These are phyloP conservation scores for Heliconius melpomene DNA, from an alignment of 1,140 invertebrate genomes.

Conservation along the genomic window DNA sequence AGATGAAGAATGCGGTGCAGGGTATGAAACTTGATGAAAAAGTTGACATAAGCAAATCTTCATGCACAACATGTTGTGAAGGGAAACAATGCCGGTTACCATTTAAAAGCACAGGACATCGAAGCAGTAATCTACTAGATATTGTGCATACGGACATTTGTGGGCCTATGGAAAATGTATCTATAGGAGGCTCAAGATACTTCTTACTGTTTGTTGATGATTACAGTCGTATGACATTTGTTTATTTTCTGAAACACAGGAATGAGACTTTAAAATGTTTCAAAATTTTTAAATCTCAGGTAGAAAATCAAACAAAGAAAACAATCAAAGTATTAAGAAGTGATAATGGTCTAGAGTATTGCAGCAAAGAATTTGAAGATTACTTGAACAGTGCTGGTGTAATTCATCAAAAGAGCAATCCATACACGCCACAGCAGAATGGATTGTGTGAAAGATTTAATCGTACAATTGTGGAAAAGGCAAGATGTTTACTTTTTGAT, in stretches of 20 bases:
- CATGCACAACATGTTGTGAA: too few species aligned
- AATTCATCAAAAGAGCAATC: slow-evolving; percentile 49
- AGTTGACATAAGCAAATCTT: too few species aligned
- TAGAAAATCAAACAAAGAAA: slow-evolving; percentile 55
- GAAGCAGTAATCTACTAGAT: slow-evolving; percentile 36
- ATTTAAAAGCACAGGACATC: slow-evolving; percentile 16
- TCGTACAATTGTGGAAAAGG: slow-evolving; percentile 32
- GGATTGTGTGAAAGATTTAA: slow-evolving; percentile 28
- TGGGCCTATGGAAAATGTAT: slow-evolving; percentile 26
- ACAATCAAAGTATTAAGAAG: slow-evolving; percentile 33
- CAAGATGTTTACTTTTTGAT: slow-evolving; percentile 27
- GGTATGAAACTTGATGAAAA: too few species aligned
- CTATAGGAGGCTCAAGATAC: slow-evolving; percentile 25
- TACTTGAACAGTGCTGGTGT: slow-evolving; percentile 55
- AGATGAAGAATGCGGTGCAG: slow-evolving; percentile 29
- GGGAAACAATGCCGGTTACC: slow-evolving; percentile 1
- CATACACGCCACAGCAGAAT: slow-evolving; percentile 29
- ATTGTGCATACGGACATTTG: slow-evolving; percentile 52
- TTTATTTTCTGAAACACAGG: slow-evolving; percentile 44
- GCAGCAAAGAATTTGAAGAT: slow-evolving; percentile 45
- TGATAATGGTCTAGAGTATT: slow-evolving; percentile 65
- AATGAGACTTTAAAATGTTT: slow-evolving; percentile 43
- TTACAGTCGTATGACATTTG: slow-evolving; percentile 8
- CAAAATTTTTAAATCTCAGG: slow-evolving; percentile 53
- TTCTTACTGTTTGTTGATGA: slow-evolving; percentile 22